phyloP scores from a whole-genome alignment of 2,888 invertebrate genomes.

The Aporophyla nigra region DNA sequence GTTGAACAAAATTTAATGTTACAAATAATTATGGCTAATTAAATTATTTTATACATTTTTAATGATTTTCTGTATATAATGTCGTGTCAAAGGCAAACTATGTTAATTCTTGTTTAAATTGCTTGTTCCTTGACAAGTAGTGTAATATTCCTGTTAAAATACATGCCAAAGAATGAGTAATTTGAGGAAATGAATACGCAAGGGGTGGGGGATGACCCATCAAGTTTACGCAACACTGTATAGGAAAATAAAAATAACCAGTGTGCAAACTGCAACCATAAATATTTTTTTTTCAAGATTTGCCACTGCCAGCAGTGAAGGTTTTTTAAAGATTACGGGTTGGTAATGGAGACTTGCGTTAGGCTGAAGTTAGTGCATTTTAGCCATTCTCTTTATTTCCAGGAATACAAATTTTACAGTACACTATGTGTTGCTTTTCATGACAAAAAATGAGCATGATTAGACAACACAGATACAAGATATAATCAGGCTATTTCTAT shows the following conservation, averaged over 20 bases:
- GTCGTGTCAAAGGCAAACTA: background rate
- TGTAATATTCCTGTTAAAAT: background rate
- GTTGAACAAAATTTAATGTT: slow-evolving; percentile 17
- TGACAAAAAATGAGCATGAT: background rate
- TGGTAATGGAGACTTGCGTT: too few species aligned
- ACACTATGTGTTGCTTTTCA: too few species aligned
- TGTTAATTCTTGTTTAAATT: background rate
- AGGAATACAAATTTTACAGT: background rate
- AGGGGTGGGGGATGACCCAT: background rate
- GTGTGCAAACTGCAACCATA: too few species aligned
- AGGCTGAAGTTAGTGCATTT: background rate
- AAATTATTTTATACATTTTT: background rate
- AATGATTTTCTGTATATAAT: background rate
- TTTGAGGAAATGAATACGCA: background rate
- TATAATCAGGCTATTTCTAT: background rate
- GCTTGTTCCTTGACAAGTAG: background rate
- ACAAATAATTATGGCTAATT: background rate
- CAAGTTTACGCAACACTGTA: background rate
- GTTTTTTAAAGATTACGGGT: background rate
- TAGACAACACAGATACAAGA: background rate
- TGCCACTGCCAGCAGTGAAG: background rate
- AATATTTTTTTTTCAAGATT: too few species aligned
- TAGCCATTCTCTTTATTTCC: background rate
- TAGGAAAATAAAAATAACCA: too few species aligned
- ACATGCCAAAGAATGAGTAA: background rate